Base-by-base conservation (phyloP, 1,140 invertebrate species). In the Ceratitis capitata region DNA sequence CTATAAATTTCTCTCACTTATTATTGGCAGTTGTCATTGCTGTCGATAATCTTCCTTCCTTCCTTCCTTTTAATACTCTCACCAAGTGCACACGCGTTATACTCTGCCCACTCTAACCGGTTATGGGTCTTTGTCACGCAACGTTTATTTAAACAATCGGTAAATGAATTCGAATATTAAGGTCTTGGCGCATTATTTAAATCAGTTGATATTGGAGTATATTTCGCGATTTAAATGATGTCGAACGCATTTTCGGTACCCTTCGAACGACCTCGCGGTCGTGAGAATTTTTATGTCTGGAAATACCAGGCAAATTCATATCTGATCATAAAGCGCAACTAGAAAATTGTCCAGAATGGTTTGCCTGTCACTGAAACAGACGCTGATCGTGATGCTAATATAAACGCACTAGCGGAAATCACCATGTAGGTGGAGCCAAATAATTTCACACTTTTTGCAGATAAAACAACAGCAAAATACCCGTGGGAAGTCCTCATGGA, bases 271-370 rank as follows among this genome's bases (percentile, higher is more conserved):
- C 42, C 82, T 9, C 84, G 84, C 39, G 64, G 47, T 29, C 64
- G 84, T 23, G 69, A 85, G 45, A 85, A 82, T 42, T 85, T 82
- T 47, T 64, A 85, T 56, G 84, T 78, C 23, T 85, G 64, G 45
- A 83, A 45, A 83, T 32, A 51, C 16, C n/a, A 86, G 10, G 74
- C 74, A n/a, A 85, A 83, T 83, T 83, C 78, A 12, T 64, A 35
- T 29, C 45, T 86, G 82, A 42, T 83, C n/a, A 83, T 86, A n/a
- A 61, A 2, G n/a, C 12, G 39, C 2, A 1, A 49, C 47, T 49
- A 14, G 23, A 32, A 26, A 32, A 23, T 64, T 23, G n/a, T 32
- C 58, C n/a, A 1, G 9, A 64, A 64, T 26, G n/a, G 58, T 64
- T 23, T 32, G 1, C 3, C 58, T 23, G n/a, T 32, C n/a, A 32